Evolutionary conservation across 2,888 invertebrate genomes (phyloP), one percentile per base, ranked within the genome.

Genomic region (Ochropacha duplaris): DNA sequence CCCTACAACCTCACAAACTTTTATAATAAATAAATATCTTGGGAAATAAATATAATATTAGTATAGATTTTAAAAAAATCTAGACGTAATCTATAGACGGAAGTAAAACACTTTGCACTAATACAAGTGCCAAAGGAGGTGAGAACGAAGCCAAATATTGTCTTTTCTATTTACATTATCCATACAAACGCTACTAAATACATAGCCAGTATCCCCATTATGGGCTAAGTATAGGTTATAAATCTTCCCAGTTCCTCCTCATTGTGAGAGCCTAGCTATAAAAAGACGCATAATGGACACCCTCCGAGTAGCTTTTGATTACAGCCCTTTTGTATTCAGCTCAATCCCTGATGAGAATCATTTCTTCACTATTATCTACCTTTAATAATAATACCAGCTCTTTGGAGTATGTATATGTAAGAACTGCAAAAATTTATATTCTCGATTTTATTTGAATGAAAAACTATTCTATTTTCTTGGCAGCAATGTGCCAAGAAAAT

Each of bases 261-360:
- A 56, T 57, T 61, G 54, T 61, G 54, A 14, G 54, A 31, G 31
- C 31, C 31, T 58, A 54, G 54, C 51, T 52, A 72, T 70, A 68
- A 67, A 68, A 66, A 64, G 19, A 64, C 64, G 61, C 55, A 55
- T 54, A 57, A 57, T 54, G 55, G 44, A 50, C 55, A 50, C 52
- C 44, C 44, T 58, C 54, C 54, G 56, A 69, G 65, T 65, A 68
- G 69, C 74, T 76, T 82, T 78, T 79, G 74, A 83, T 81, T 77
- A 78, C 65, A 65, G 55, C 56, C 58, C 66, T 71, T 74, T 80
- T 81, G 74, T 76, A 65, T 59, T 67, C 54, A 50, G 50, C 50
- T 62, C 67, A 60, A 69, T 70, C 66, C 65, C 57, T 66, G 49
- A 55, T 16, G 56, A 58, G 60, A 54, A 57, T 54, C 39, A 54